Evolutionary conservation across 2,797 vertebrate species (phyloP), one percentile per base, ranked within the genome.

Genomic region (Meda fulgida): DNA sequence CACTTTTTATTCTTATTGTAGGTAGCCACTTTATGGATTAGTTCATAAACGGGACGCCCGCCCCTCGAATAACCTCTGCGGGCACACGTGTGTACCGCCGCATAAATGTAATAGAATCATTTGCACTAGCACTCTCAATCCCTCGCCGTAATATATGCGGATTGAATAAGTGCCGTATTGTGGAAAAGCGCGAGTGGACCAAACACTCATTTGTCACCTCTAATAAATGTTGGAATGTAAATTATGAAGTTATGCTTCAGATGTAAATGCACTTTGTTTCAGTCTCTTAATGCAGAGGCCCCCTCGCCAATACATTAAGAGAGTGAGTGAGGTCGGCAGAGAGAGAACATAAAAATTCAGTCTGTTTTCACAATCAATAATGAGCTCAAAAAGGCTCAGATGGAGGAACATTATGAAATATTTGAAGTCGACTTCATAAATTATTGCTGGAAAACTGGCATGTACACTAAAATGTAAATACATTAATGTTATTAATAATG

Each of bases 401-500:
- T 97, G 97, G 96, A 96, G 95, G 97, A 97, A 95, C 95, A 95
- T 97, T 98, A 95, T 96, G 96, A 97, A 97, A 97, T 97, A 98
- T 98, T 95, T 96, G 96, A 96, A 97, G 97, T 97, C 95, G 94
- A 95, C 96, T 97, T 98, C 97, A 98, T 99, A 97, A 99, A 99
- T 99, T 99, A 98, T 98, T 96, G 96, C 96, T 96, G 96, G 97
- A 98, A 99, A 99, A 98, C 97, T 95, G 96, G 96, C 97, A 96
- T 98, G 98, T 97, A 97, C 96, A 98, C 97, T 97, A 97, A 99
- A 99, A 99, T 99, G 97, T 99, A 98, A 98, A 99, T 98, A 99
- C 97, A 99, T 99, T 98, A 98, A 98, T 98, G 97, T 97, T 98
- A 97, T 99, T 99, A 98, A 99, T 99, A 99, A 99, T 97, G 97